Evolutionary conservation across 1,140 invertebrate species (phyloP).

Genomic region (Euura lappo): DNA sequence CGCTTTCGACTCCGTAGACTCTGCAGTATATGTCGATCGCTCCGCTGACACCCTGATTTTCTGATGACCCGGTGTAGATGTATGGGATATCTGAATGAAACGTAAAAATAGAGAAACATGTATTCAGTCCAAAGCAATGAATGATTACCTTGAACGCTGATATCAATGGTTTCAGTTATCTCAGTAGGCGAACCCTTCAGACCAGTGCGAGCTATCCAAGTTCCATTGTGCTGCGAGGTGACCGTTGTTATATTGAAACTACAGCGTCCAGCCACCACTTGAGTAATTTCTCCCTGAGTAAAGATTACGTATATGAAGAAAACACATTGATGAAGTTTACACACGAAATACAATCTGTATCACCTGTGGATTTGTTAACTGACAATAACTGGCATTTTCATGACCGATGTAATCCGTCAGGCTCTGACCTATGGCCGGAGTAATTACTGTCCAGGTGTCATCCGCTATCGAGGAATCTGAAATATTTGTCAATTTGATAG

Average conservation of each 20-base stretch:
- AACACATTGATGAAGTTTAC: too few species aligned
- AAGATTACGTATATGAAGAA: background rate
- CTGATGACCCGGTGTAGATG: background rate
- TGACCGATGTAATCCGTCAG: background rate
- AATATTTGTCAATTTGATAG: background rate
- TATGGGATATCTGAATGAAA: background rate
- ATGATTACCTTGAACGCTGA: background rate
- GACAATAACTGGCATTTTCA: slow-evolving; percentile 6
- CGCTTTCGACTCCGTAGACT: background rate
- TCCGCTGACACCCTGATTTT: background rate
- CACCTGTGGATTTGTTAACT: slow-evolving; percentile 1
- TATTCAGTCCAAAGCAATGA: background rate
- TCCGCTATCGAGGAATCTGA: background rate
- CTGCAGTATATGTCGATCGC: slow-evolving; percentile 8
- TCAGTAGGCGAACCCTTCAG: background rate
- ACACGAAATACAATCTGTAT: background rate
- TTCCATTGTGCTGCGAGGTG: slow-evolving; percentile 4
- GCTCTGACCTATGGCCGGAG: background rate
- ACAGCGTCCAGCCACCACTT: background rate
- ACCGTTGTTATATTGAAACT: background rate
- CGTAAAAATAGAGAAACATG: background rate
- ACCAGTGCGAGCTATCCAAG: background rate
- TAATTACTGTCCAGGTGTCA: background rate
- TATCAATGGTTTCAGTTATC: background rate
- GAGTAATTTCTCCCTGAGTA: background rate